Evolutionary conservation across 2,113 vertebrate species (phyloP).

Genomic region (Leuciscus idus): DNA sequence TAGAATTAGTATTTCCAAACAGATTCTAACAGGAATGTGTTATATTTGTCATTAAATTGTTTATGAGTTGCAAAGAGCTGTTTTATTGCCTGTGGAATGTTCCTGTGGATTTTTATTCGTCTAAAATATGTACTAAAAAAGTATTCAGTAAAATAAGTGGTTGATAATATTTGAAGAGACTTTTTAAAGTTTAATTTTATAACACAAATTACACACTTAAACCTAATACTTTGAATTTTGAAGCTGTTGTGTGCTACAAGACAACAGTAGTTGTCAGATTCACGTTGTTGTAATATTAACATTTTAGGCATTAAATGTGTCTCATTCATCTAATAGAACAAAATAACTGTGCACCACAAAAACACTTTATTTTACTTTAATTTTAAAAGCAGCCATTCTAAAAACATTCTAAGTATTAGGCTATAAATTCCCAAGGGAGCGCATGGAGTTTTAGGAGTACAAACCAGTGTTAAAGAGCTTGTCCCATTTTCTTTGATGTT

Average conservation of each 20-base stretch:
- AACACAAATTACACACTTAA: not conserved
- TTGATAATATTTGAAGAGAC: not conserved
- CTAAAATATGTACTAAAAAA: not conserved
- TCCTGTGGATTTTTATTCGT: not conserved
- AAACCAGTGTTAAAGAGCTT: not conserved
- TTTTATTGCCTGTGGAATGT: not conserved
- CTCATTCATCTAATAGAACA: too few species aligned
- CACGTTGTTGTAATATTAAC: not conserved
- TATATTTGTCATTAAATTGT: not conserved
- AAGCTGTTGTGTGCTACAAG: not conserved
- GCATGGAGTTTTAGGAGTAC: not conserved
- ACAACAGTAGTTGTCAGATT: not conserved
- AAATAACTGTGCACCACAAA: too few species aligned
- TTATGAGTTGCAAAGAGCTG: not conserved
- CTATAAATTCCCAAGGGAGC: not conserved
- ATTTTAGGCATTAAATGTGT: not conserved
- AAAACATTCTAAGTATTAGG: too few species aligned
- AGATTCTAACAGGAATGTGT: not conserved
- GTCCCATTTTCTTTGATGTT: not conserved
- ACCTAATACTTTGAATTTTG: not conserved
- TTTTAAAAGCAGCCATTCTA: too few species aligned
- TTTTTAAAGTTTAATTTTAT: not conserved
- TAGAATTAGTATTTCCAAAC: not conserved
- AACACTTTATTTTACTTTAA: too few species aligned
- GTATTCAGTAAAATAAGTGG: not conserved